Base-by-base conservation (phyloP, 2,888 invertebrate genomes). In the Leucoptera coffeella region DNA sequence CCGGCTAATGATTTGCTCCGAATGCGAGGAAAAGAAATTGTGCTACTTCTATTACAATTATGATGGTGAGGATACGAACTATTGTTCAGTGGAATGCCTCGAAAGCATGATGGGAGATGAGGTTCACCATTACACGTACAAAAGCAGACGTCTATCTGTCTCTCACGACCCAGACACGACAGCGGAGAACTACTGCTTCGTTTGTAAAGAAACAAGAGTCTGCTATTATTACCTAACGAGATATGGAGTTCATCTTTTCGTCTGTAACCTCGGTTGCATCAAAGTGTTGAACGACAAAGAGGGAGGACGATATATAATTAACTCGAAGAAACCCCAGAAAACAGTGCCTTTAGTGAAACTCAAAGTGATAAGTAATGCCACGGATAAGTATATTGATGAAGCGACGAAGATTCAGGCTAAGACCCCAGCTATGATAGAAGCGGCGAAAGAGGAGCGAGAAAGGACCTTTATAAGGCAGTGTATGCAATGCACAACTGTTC, bases 191-290 rank as follows among this genome's bases (percentile, higher is more conserved):
- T 38, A 41, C 4, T 78, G 78, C 37, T 39, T 64, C n/a, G 57
- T 65, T 4, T 78, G 78, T 38, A 52, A 59, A 13, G 57, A 64
- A 39, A 46, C 39, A 17, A 75, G 60, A 45, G 45, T 41, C 30
- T 77, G 72, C 48, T 50, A 44, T 36, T 77, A 55, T 33, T 42
- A 47, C n/a, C 50, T 76, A 27, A 40, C 51, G 22, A 59, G 73
- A 24, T 77, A 77, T 24, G 75, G 75, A 10, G 57, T 67, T 7
- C 41, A 41, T 0, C 52, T 51, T 27, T 52, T 60, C 31, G 50
- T 82, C 20, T 83, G 82, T 39, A 67, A 69, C 15, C 69, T 74
- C 23, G 40, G 44, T 27, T 83, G 83, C 38, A 57, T 80, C 14
- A 75, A 74, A 25, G 49, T 61, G 25, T 67, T 67, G 15, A 69